Conservation (phyloP, 2,888 invertebrate genomes). For the Pogonocherus hispidulus region DNA sequence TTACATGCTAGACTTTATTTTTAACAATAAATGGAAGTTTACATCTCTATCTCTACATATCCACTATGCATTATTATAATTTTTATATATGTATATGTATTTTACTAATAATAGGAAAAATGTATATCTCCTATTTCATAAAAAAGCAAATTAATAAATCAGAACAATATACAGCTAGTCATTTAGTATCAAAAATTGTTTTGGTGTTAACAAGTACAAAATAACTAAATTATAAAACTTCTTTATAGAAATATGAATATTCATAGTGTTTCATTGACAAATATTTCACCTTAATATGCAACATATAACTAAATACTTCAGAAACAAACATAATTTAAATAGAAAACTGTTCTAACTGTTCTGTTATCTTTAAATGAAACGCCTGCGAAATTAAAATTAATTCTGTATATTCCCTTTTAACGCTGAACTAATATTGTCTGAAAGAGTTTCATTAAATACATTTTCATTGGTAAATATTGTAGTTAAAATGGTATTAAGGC, state of each 20-base stretch:
- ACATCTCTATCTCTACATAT: too few species aligned
- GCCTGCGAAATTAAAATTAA: conserved; percentile 54
- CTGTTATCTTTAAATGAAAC: conserved; percentile 25
- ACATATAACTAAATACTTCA: conserved; percentile 10
- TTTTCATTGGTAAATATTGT: conserved; percentile 63
- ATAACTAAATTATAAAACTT: background rate
- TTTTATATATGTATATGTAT: too few species aligned
- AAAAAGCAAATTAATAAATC: too few species aligned
- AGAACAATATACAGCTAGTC: too few species aligned
- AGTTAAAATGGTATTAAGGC: conserved; percentile 59
- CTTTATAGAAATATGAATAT: background rate
- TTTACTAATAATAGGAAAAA: too few species aligned
- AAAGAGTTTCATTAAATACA: conserved; percentile 64
- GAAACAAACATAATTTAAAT: conserved; percentile 13
- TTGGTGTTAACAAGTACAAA: too few species aligned
- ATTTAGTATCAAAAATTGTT: too few species aligned
- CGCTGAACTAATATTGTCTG: conserved; percentile 59
- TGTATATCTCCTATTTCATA: too few species aligned
- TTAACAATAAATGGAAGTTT: too few species aligned
- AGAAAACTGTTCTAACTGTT: conserved; percentile 20
- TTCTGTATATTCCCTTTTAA: conserved; percentile 57
- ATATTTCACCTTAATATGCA: background rate
- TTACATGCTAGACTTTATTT: too few species aligned
- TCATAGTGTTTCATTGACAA: background rate
- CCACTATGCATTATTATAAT: too few species aligned